Evolutionary conservation across 2,113 vertebrate species (phyloP), one percentile per base, ranked within the genome.

Genomic region (Plecotus auritus): DNA sequence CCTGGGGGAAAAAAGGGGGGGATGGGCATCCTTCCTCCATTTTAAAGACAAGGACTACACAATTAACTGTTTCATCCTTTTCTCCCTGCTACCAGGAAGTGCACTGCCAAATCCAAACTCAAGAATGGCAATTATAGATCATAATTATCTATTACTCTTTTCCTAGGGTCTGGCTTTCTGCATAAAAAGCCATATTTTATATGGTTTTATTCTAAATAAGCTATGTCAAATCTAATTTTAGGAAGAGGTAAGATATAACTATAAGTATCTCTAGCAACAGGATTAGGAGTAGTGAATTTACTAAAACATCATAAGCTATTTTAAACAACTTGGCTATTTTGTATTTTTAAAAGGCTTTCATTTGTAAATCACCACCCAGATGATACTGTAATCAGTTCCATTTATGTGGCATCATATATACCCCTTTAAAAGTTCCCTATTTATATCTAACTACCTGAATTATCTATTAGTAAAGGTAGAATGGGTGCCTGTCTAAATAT

Each of bases 191-290:
- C 8, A 61, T 70, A 84, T 35, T 67, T 85, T 70, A 82, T 9
- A 61, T 73, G 14, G 45, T 90, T 91, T 56, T 88, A 32, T 67
- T 87, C 66, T 80, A 94, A 96, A n/a, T 81, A 76, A 94, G 45
- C 18, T 18, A 76, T 37, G 12, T 30, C 73, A 88, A 83, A 85
- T 66, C 28, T 85, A 96, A 95, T 84, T 92, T 91, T 81, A 81
- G 59, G 32, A 51, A 89, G 28, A 80, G 22, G 37, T 4, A 61
- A 13, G 42, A 64, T 78, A 82, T 56, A 95, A 80, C 92, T 28
- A n/a, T 32, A 92, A 93, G 32, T 9, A 94, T 86, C 45, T 72
- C 22, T 85, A 61, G 13, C 51, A 88, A 94, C 7, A 95, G 45
- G 32, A 90, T 77, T 84, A 80, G 35, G 90, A 85, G 87, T 13